phyloP scores from a whole-genome alignment of 1,140 invertebrate species.

The Drosophila burlai region DNA sequence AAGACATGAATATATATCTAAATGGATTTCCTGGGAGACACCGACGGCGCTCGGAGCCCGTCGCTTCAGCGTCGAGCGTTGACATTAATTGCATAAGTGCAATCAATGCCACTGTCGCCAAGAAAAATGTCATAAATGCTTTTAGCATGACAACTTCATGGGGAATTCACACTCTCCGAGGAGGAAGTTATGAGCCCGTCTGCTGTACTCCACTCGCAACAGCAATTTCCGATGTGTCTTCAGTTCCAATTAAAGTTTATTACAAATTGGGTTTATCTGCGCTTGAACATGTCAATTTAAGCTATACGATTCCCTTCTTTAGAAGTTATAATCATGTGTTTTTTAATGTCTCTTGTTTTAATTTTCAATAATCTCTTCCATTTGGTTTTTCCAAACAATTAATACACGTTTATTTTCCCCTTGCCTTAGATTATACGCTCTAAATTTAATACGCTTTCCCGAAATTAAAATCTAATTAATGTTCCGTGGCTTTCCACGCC shows the following conservation, averaged over 20 bases:
- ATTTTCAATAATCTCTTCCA: not conserved
- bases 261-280: conserved; percentile 27
- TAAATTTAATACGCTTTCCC: not conserved
- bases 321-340: not conserved
- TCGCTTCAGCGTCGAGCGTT: conserved; percentile 39
- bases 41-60: conserved; percentile 14
- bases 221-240: conserved; percentile 25
- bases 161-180: conserved; percentile 4
- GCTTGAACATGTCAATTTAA: not conserved
- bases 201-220: conserved; percentile 10
- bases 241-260: conserved; percentile 27
- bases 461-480: not conserved
- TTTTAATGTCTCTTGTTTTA: not conserved
- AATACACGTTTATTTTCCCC: not conserved
- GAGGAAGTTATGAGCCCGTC: not conserved
- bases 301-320: not conserved
- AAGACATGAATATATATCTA: conserved; percentile 55
- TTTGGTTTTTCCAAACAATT: not conserved
- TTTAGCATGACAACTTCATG: conserved; percentile 20
- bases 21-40: conserved; percentile 70
- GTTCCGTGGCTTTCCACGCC: conserved; percentile 1
- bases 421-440: not conserved
- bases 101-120: conserved; percentile 57
- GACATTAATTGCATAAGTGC: conserved; percentile 73
- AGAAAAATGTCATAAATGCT: conserved; percentile 50